phyloP scores from a whole-genome alignment of 2,797 vertebrate genomes.

The Artibeus lituratus region DNA sequence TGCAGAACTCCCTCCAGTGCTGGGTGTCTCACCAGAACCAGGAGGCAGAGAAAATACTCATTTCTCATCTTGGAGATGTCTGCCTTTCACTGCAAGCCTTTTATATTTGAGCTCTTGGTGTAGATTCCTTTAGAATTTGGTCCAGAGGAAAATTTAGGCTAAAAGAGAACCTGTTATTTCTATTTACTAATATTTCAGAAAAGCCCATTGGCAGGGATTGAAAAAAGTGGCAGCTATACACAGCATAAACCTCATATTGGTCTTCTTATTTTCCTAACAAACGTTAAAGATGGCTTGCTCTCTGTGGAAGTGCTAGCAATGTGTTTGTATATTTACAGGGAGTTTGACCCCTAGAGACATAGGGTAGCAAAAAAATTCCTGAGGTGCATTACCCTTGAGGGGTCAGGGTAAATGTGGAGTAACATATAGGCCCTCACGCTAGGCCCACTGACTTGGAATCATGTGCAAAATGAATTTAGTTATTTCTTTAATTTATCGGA shows the following conservation, averaged over 20 bases:
- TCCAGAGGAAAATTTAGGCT: conserved; percentile 25
- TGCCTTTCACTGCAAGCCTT: neutral
- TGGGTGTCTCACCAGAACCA: neutral
- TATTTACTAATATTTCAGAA: conserved; percentile 36
- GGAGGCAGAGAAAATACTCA: neutral
- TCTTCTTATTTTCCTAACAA: conserved; percentile 27
- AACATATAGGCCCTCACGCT: neutral
- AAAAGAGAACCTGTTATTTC: conserved; percentile 10
- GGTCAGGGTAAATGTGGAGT: neutral
- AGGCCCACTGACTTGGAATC: conserved; percentile 3
- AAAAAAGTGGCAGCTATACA: neutral
- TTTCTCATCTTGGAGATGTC: neutral
- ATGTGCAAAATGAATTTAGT: conserved; percentile 33
- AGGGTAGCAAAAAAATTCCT: neutral
- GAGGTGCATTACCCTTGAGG: neutral
- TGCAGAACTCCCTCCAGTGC: neutral
- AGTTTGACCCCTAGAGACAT: neutral
- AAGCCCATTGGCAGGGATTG: neutral
- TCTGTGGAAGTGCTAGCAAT: neutral
- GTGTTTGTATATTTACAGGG: neutral
- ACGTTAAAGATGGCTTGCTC: neutral
- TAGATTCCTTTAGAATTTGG: conserved; percentile 23
- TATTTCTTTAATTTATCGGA: conserved; percentile 46
- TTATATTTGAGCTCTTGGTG: neutral
- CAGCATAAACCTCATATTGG: neutral